phyloP scores from a whole-genome alignment of 2,113 vertebrate species.

The Monopterus albus region DNA sequence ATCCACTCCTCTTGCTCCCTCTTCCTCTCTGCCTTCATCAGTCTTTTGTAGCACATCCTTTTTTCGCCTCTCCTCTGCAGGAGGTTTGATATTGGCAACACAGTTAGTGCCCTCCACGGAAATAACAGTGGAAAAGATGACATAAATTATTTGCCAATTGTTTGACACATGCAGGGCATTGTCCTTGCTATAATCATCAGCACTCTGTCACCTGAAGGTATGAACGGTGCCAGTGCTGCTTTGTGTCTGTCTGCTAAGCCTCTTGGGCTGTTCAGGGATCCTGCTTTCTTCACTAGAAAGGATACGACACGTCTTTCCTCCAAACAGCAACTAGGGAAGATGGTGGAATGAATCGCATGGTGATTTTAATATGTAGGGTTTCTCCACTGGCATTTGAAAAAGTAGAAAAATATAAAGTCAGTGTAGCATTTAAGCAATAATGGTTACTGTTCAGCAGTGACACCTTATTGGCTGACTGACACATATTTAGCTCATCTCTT shows the following conservation, averaged over 20 bases:
- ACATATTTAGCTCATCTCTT: slow-evolving; percentile 8
- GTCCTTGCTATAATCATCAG: slow-evolving; percentile 97
- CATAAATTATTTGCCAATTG: slow-evolving; percentile 98
- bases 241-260: slow-evolving; percentile 89
- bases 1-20: slow-evolving; percentile 68
- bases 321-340: slow-evolving; percentile 24
- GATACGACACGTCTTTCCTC: slow-evolving; percentile 19
- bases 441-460: not conserved
- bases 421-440: slow-evolving; percentile 11
- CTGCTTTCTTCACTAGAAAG: slow-evolving; percentile 41
- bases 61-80: slow-evolving; percentile 71
- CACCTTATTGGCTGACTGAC: not conserved
- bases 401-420: not conserved
- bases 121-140: slow-evolving; percentile 96
- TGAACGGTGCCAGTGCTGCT: slow-evolving; percentile 89
- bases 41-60: slow-evolving; percentile 71
- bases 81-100: slow-evolving; percentile 94
- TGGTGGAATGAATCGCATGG: slow-evolving; percentile 24
- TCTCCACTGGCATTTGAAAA: slow-evolving; percentile 8
- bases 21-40: slow-evolving; percentile 74
- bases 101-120: slow-evolving; percentile 93
- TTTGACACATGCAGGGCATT: slow-evolving; percentile 96
- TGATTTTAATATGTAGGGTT: slow-evolving; percentile 6
- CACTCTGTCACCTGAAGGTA: slow-evolving; percentile 93
- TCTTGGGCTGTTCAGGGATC: slow-evolving; percentile 77